These are phyloP conservation scores for Lottia gigantea DNA, from an alignment of 2,888 invertebrate species.

Conservation along the genomic window DNA sequence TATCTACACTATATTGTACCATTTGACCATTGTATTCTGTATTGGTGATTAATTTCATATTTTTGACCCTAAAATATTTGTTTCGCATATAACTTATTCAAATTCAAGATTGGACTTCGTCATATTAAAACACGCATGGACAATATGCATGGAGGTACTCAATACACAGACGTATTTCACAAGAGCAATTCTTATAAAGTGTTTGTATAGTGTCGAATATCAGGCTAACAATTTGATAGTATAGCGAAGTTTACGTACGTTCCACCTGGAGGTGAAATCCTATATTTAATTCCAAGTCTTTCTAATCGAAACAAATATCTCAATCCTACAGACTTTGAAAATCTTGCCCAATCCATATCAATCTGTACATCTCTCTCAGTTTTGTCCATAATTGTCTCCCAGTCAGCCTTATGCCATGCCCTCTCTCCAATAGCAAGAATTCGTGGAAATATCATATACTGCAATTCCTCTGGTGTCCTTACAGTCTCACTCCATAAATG, in stretches of 20 bases:
- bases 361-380: slow-evolving; percentile 9
- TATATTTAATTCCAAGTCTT: slow-evolving; percentile 40
- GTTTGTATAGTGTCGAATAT: too few species aligned
- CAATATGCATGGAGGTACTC: too few species aligned
- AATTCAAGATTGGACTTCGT: too few species aligned
- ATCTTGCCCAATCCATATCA: slow-evolving; percentile 43
- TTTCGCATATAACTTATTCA: too few species aligned
- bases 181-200: too few species aligned
- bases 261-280: slow-evolving; percentile 53
- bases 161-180: too few species aligned
- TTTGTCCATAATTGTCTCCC: slow-evolving; percentile 42
- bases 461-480: slow-evolving; percentile 36
- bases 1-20: slow-evolving; percentile 31
- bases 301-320: slow-evolving; percentile 48
- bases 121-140: too few species aligned
- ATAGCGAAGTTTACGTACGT: slow-evolving; percentile 32
- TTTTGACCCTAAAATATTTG: slow-evolving; percentile 22
- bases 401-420: slow-evolving; percentile 59
- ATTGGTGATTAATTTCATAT: slow-evolving; percentile 29
- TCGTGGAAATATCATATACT: slow-evolving; percentile 54
- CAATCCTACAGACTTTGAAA: slow-evolving; percentile 47
- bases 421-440: slow-evolving; percentile 59
- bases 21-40: slow-evolving; percentile 29
- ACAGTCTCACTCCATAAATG: slow-evolving; percentile 44
- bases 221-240: too few species aligned